phyloP scores from a whole-genome alignment of 53 echinoderm and acorn worm species.

The Holothuria scabra region DNA sequence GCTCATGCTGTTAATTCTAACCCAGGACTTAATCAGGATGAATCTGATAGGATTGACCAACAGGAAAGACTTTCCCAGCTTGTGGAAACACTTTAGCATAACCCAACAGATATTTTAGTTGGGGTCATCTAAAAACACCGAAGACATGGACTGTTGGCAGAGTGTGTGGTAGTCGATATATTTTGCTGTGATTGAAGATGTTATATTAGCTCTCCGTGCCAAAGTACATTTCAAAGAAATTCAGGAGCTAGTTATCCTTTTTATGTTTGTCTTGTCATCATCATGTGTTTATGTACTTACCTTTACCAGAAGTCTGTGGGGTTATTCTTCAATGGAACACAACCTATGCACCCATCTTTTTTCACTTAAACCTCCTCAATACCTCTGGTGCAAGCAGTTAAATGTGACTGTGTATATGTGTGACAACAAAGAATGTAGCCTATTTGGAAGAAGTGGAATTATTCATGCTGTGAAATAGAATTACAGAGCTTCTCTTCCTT shows the following conservation, averaged over 20 bases:
- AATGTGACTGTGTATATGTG: no score
- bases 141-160: no score
- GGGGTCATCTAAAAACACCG: constrained; percentile 49
- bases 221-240: constrained; percentile 27
- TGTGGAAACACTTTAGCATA: constrained; percentile 70
- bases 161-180: no score
- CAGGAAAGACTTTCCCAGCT: constrained; percentile 97
- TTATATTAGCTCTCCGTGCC: constrained; percentile 27
- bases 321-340: no score
- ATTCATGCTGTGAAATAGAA: no score
- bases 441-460: no score
- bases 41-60: constrained; percentile 88
- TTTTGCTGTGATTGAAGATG: constrained; percentile 9
- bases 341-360: no score
- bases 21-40: constrained; percentile 80
- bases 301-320: not conserved
- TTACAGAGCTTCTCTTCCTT: no score
- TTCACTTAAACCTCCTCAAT: no score
- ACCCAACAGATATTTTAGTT: not conserved
- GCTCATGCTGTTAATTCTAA: constrained; percentile 77
- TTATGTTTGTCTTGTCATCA: constrained; percentile 14
- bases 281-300: constrained; percentile 6
- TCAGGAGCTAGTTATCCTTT: not conserved
- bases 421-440: no score
- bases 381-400: no score